Percentiles rank a stretch among this genome's conserved stretches.
Conservation (phyloP, 2,113 vertebrate species). For the Hoplias malabaricus region DNA sequence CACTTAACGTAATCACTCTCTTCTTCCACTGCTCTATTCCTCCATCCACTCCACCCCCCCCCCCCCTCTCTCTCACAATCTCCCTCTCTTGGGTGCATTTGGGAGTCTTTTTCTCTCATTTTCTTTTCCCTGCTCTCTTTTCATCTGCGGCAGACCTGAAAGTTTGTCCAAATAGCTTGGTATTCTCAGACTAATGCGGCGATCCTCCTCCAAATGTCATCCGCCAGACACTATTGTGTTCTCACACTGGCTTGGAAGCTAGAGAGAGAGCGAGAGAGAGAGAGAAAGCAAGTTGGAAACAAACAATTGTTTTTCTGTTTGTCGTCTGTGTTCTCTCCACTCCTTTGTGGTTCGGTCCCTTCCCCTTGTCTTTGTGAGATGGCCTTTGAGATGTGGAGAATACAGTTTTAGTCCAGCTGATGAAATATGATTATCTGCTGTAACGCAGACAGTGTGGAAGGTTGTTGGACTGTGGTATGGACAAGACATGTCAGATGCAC, state of each 20-base stretch:
- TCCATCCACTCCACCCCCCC: neutral
- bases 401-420: slow-evolving; percentile 15
- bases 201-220: slow-evolving; percentile 8
- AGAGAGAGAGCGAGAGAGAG: too few species aligned
- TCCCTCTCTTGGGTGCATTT: slow-evolving; percentile 4
- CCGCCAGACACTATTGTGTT: slow-evolving; percentile 9
- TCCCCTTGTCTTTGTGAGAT: neutral
- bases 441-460: neutral
- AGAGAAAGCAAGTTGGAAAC: neutral
- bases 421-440: slow-evolving; percentile 12
- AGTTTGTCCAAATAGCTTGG: slow-evolving; percentile 5
- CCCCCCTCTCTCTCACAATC: neutral
- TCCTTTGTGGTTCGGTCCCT: slow-evolving; percentile 8
- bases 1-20: neutral
- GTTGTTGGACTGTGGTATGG: slow-evolving; percentile 10
- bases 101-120: neutral
- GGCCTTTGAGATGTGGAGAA: slow-evolving; percentile 23
- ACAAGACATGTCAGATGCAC: slow-evolving; percentile 19
- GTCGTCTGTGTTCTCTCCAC: neutral
- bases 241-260: neutral
- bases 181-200: neutral
- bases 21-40: neutral
- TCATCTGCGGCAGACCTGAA: neutral
- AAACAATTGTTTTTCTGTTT: neutral
- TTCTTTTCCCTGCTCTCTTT: neutral